Base-by-base conservation (phyloP, 2,113 vertebrate genomes). In the Cairina moschata region DNA sequence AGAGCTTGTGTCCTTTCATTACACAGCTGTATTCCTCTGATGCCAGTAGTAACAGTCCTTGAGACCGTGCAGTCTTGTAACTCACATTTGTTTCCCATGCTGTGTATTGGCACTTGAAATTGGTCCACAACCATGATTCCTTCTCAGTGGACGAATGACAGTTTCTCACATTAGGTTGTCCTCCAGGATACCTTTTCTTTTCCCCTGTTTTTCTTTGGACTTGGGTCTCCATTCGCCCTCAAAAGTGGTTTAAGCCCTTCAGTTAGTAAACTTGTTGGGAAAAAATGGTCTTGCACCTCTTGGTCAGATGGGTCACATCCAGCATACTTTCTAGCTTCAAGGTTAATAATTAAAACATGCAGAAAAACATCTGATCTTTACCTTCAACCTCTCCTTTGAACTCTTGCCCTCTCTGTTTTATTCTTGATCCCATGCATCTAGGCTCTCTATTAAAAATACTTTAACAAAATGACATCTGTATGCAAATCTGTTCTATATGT, bases 21-120 rank as follows among this genome's bases (percentile, higher is more conserved):
- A 59, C 6, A 66, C 20, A 7, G 9, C 20, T 1, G 0, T 28
- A 25, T 17, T 10, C 15, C 5, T 76, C 22, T 66, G 22, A 48
- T 58, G 17, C n/a, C 56, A 85, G 75, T 60, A 85, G 65, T 10
- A 31, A 12, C 54, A 34, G 60, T 11, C 29, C 26, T 0, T 55
- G 71, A 0, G 0, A 7, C n/a, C 26, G 3, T 1, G 11, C 6
- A 22, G 75, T 25, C 38, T 80, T 88, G 25, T 48, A 29, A 23
- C 29, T 76, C 17, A 18, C 68, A 14, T 31, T 56, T 59, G 11
- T 54, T 55, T 76, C 23, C 15, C 26, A 34, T 21, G 4, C 20
- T 69, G 34, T 34, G 14, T 26, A 25, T 13, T 9, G 38, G 38
- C 8, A 29, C 46, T 26, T 38, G 63, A 69, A 88, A 92, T 68